A percentile compares a stretch with the other conserved stretches of the same genome.
phyloP scores from a whole-genome alignment of 2,797 vertebrate genomes.

The Odontamblyopus lacepedii region DNA sequence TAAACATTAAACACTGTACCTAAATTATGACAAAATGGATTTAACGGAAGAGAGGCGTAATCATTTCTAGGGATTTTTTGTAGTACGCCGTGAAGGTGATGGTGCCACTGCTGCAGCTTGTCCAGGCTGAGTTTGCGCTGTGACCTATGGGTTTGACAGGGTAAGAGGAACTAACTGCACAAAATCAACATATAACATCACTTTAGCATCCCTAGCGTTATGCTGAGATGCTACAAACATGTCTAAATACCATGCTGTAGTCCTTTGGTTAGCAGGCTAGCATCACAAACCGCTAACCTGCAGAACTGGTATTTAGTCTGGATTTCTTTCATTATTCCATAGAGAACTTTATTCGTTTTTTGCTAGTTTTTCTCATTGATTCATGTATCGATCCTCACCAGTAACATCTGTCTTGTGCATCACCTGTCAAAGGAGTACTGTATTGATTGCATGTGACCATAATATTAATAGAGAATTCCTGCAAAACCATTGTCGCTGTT shows the following conservation, averaged over 20 bases:
- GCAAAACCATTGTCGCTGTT: not conserved
- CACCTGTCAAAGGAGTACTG: not conserved
- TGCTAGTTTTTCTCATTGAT: not conserved
- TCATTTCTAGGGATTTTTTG: not conserved
- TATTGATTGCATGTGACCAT: not conserved
- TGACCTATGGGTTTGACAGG: conserved; percentile 35
- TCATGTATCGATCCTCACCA: too few species aligned
- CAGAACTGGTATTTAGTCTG: not conserved
- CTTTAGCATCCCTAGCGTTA: not conserved
- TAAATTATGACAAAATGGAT: conserved; percentile 1
- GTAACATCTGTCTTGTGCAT: too few species aligned
- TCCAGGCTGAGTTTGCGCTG: not conserved
- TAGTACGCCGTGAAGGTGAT: conserved; percentile 1
- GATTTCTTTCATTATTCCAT: not conserved
- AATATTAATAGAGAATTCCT: not conserved
- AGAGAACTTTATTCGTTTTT: not conserved
- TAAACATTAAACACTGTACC: conserved; percentile 14
- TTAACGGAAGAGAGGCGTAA: not conserved
- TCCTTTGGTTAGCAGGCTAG: conserved; percentile 8
- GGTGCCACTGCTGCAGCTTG: conserved; percentile 34
- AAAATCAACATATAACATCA: not conserved
- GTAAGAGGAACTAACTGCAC: conserved; percentile 52
- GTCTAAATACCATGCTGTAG: not conserved
- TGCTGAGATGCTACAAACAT: not conserved
- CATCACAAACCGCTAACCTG: conserved; percentile 1